Percentiles rank a stretch among this genome's conserved stretches.
phyloP scores from a whole-genome alignment of 2,113 vertebrate genomes.

The Engystomops pustulosus region DNA sequence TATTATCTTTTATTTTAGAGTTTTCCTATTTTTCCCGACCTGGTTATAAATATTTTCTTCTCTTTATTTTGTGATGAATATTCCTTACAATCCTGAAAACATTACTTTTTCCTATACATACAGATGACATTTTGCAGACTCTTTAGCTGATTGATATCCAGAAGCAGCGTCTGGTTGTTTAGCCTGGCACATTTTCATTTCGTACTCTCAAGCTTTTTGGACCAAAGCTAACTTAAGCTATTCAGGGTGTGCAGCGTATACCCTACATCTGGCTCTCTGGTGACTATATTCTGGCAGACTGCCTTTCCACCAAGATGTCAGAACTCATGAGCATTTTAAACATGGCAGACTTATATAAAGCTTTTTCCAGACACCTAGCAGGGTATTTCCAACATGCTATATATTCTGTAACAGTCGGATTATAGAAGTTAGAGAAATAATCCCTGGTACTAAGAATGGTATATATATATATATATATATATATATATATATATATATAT shows the following conservation, averaged over 20 bases:
- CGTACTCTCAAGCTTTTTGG: constrained; percentile 60
- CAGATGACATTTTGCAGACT: constrained; percentile 44
- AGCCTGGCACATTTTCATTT: constrained; percentile 61
- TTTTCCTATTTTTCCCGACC: background rate
- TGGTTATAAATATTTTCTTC: background rate
- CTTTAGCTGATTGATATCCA: constrained; percentile 63
- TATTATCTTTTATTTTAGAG: background rate
- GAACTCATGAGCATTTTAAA: constrained; percentile 61
- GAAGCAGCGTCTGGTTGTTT: constrained; percentile 64
- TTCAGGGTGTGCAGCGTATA: constrained; percentile 48
- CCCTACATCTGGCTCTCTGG: constrained; percentile 49
- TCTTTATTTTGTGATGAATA: background rate
- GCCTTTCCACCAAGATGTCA: constrained; percentile 64
- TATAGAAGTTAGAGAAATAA: no score
- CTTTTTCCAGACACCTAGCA: background rate
- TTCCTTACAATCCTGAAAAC: background rate
- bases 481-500: no score
- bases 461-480: no score
- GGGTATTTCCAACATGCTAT: background rate
- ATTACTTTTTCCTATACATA: constrained; percentile 38
- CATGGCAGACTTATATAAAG: constrained; percentile 11
- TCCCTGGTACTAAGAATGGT: no score
- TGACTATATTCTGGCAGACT: constrained; percentile 50
- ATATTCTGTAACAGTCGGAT: background rate
- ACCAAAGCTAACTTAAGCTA: constrained; percentile 57